These are phyloP conservation scores for Lepus townsendii DNA, from an alignment of 2,797 vertebrate species.

Conservation along the genomic window DNA sequence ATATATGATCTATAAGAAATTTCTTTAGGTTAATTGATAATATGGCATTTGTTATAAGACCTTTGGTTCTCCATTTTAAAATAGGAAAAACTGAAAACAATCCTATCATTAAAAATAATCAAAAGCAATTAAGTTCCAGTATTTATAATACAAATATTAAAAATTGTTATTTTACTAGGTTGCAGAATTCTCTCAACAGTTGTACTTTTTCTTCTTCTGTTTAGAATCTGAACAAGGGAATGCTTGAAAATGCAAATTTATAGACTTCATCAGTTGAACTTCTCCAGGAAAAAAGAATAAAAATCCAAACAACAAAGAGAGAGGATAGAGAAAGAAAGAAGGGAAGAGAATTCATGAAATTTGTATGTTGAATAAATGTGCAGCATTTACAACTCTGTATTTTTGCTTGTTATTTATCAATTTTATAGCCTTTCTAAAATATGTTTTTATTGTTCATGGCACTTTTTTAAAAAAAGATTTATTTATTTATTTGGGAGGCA, in stretches of 20 bases:
- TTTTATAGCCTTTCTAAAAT: neutral
- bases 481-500: too few relatives aligned
- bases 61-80: neutral
- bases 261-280: neutral
- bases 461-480: neutral
- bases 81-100: neutral
- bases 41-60: neutral
- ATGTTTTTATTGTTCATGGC: neutral
- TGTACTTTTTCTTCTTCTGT: slow-evolving; percentile 3
- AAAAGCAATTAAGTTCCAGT: neutral
- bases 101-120: neutral
- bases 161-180: neutral
- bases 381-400: neutral
- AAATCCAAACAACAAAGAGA: neutral
- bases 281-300: slow-evolving; percentile 32
- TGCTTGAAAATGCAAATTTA: slow-evolving; percentile 48
- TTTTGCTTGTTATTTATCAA: slow-evolving; percentile 23
- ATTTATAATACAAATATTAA: slow-evolving; percentile 23
- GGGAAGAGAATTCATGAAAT: neutral
- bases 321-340: neutral
- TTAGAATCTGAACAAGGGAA: slow-evolving; percentile 59
- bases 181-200: neutral
- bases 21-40: neutral
- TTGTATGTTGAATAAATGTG: slow-evolving; percentile 57
- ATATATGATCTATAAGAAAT: neutral